These are phyloP conservation scores for Rhingia campestris DNA, from an alignment of 2,888 invertebrate species.

Conservation along the genomic window DNA sequence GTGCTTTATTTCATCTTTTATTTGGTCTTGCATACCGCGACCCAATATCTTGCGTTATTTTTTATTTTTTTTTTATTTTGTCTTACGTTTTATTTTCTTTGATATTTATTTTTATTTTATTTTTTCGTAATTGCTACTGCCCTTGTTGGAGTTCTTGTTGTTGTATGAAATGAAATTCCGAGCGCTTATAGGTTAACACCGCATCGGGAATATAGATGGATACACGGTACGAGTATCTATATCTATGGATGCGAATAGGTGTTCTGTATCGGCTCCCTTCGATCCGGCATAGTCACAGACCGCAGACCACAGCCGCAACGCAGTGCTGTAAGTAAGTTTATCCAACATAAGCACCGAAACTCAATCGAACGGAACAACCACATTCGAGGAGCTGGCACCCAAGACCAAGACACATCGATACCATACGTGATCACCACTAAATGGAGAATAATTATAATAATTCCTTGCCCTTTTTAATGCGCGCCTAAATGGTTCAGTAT, in stretches of 20 bases:
- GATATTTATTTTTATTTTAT: conserved; percentile 19
- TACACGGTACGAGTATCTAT: conserved; percentile 33
- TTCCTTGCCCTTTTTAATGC: conserved; percentile 41
- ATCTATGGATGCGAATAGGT: conserved; percentile 60
- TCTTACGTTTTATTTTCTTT: conserved; percentile 61
- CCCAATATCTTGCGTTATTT: conserved; percentile 64
- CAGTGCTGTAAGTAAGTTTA: background rate
- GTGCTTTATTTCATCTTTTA: conserved; percentile 57
- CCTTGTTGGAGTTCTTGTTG: conserved; percentile 55
- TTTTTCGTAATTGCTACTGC: conserved; percentile 62
- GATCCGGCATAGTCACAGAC: background rate
- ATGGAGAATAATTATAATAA: conserved; percentile 68
- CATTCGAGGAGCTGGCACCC: conserved; percentile 23
- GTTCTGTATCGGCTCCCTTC: conserved; percentile 32
- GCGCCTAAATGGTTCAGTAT: conserved; percentile 42
- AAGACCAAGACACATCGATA: conserved; percentile 41
- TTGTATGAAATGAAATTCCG: conserved; percentile 65
- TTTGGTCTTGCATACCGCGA: conserved; percentile 69
- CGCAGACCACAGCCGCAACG: background rate
- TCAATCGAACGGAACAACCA: conserved; percentile 36
- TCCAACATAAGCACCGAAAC: conserved; percentile 39
- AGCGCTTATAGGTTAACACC: conserved; percentile 67
- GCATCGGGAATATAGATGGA: conserved; percentile 58
- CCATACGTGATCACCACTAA: conserved; percentile 60
- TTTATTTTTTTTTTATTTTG: conserved; percentile 57